These are phyloP conservation scores for Anniella stebbinsi DNA, from an alignment of 2,797 vertebrate genomes.

Conservation along the genomic window DNA sequence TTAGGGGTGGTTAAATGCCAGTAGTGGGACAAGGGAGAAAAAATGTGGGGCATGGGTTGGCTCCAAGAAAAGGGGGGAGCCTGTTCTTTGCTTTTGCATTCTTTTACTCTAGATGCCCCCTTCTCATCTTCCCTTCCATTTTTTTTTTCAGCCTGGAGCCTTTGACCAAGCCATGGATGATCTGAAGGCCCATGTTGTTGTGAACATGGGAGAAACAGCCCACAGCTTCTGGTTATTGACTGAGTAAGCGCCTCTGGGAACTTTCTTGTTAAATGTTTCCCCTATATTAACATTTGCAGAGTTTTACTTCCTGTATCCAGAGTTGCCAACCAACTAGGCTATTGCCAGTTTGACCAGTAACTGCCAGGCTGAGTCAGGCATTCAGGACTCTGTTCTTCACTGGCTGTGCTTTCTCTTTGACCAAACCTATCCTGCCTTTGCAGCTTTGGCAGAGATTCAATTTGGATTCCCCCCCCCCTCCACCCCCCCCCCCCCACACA, in stretches of 20 bases:
- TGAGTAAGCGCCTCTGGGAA: slow-evolving; percentile 77
- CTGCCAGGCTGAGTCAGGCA: not conserved
- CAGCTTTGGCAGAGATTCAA: no score
- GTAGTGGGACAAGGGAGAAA: no score
- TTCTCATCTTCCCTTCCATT: not conserved
- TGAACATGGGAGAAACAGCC: slow-evolving; percentile 78
- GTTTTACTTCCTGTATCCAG: no score
- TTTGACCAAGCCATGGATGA: slow-evolving; percentile 87
- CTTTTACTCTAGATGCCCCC: not conserved
- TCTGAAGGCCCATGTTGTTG: slow-evolving; percentile 71
- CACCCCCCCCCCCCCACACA: no score
- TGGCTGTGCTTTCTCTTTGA: not conserved
- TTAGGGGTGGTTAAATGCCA: not conserved
- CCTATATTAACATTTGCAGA: no score
- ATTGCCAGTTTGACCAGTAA: not conserved
- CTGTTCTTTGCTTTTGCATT: not conserved
- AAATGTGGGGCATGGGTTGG: not conserved
- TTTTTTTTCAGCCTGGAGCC: slow-evolving; percentile 79
- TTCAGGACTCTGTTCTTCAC: not conserved
- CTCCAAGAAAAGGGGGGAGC: not conserved
- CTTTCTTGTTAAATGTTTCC: no score
- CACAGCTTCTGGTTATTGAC: slow-evolving; percentile 84
- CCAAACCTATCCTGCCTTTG: not conserved
- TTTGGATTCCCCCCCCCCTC: no score
- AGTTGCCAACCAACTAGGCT: not conserved